A percentile compares a stretch with the other conserved stretches of the same genome.
These are phyloP conservation scores for Chamaetylas fuelleborni DNA, from an alignment of 2,113 vertebrate species.

Conservation along the genomic window DNA sequence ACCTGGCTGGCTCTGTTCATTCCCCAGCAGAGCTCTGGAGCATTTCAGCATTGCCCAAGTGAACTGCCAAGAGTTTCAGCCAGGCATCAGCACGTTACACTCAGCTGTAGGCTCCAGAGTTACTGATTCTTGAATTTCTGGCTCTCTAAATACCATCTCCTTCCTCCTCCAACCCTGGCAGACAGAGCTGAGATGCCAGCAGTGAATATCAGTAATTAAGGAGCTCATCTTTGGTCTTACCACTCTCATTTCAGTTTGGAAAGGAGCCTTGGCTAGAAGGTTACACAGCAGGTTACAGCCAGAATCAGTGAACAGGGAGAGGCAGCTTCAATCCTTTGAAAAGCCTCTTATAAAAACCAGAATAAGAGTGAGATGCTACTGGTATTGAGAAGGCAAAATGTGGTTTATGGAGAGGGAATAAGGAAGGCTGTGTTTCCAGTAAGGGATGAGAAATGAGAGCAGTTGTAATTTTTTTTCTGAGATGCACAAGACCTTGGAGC, in stretches of 20 bases:
- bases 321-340: background rate
- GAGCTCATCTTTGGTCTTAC: background rate
- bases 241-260: background rate
- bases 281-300: background rate
- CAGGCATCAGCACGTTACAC: constrained; percentile 8
- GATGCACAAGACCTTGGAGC: background rate
- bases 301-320: background rate
- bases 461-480: background rate
- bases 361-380: background rate
- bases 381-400: background rate
- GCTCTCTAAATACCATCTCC: background rate
- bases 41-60: background rate
- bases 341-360: background rate
- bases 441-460: background rate
- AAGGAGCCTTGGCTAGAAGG: background rate
- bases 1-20: constrained; percentile 7
- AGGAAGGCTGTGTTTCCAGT: background rate
- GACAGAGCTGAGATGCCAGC: background rate
- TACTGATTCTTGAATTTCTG: background rate
- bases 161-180: background rate
- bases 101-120: background rate
- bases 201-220: background rate
- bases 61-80: constrained; percentile 15
- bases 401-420: background rate
- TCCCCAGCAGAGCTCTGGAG: background rate